Conservation (phyloP, 2,113 vertebrate genomes). For the Sitta europaea region DNA sequence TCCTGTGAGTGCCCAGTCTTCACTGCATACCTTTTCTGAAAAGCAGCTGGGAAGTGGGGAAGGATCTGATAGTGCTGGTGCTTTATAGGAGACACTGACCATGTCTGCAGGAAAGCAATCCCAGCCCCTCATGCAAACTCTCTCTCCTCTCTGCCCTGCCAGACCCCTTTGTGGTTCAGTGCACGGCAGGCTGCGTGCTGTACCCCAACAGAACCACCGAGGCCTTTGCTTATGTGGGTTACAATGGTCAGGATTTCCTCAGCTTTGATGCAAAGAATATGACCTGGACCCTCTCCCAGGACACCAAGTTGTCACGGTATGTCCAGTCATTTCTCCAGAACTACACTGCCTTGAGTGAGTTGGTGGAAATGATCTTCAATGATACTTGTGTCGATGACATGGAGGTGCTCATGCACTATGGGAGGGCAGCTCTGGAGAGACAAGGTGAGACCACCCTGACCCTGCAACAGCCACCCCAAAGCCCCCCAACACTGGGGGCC, state of each 20-base stretch:
- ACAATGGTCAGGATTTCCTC: conserved; percentile 24
- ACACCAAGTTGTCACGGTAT: neutral
- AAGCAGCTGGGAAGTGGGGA: neutral
- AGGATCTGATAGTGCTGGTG: neutral
- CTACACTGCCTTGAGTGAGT: neutral
- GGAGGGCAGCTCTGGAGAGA: neutral
- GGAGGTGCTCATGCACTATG: neutral
- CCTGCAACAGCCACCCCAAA: neutral
- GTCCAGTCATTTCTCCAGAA: neutral
- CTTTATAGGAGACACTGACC: neutral
- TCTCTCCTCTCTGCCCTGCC: neutral
- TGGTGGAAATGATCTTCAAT: neutral
- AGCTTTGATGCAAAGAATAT: rapidly evolving
- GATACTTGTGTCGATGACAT: neutral
- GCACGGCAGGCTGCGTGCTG: neutral
- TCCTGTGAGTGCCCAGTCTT: neutral
- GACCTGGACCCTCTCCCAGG: neutral
- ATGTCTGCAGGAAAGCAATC: neutral
- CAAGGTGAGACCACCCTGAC: neutral
- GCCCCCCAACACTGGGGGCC: neutral
- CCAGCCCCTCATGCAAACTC: neutral
- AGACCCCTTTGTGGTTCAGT: conserved; percentile 17
- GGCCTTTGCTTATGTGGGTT: neutral
- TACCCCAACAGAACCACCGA: neutral
- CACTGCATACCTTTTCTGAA: neutral